phyloP scores from a whole-genome alignment of 2,888 invertebrate genomes.

The Aspidapion aeneum region DNA sequence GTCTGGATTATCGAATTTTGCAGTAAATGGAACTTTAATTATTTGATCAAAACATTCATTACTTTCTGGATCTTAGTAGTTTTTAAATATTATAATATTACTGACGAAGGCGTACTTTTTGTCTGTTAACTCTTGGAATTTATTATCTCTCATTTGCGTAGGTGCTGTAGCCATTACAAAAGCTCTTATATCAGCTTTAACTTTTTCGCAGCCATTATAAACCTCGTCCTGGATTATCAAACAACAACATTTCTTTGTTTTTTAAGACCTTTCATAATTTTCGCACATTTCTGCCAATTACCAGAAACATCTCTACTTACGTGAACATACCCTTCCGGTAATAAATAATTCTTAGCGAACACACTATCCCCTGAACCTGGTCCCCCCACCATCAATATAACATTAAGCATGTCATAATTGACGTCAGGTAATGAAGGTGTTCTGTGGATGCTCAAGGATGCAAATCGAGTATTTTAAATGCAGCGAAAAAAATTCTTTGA shows the following conservation, averaged over 20 bases:
- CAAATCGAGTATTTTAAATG: constrained; percentile 62
- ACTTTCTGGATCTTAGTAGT: constrained; percentile 68
- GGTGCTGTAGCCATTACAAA: constrained; percentile 70
- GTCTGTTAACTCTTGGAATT: constrained; percentile 77
- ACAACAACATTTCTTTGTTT: constrained; percentile 69
- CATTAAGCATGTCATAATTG: constrained; percentile 52
- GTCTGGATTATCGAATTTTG: constrained; percentile 64
- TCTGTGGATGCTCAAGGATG: constrained; percentile 52
- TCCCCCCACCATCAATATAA: constrained; percentile 76
- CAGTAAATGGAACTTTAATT: constrained; percentile 75
- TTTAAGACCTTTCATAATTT: constrained; percentile 55
- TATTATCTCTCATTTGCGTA: constrained; percentile 81
- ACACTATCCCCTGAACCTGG: constrained; percentile 90
- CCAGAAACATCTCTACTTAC: constrained; percentile 83
- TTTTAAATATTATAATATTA: constrained; percentile 81
- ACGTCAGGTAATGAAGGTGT: constrained; percentile 42
- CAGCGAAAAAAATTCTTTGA: no score
- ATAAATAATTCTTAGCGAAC: constrained; percentile 66
- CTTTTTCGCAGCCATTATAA: constrained; percentile 64
- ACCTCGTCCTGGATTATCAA: constrained; percentile 77
- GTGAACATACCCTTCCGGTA: constrained; percentile 63
- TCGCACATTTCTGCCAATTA: constrained; percentile 80
- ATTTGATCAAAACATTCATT: constrained; percentile 85
- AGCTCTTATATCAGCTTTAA: constrained; percentile 69
- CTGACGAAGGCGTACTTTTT: constrained; percentile 68